Evolutionary conservation across 2,888 invertebrate genomes (phyloP).

Genomic region (Drosophila atroscutellata): DNA sequence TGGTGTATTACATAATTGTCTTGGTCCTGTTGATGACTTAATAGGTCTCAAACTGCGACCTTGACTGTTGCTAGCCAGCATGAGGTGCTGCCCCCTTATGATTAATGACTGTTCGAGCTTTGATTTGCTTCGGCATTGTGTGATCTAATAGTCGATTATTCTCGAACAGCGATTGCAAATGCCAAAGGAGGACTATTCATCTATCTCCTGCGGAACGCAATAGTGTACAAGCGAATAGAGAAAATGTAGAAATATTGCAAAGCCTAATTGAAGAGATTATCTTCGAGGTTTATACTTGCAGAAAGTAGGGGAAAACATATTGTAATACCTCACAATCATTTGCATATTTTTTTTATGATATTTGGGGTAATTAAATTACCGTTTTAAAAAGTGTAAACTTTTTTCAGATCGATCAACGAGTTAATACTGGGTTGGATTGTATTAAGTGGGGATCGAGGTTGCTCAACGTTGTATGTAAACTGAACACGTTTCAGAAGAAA

Average conservation of each 20-base stretch:
- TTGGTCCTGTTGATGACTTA: constrained; percentile 64
- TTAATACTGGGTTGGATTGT: not conserved
- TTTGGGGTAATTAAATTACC: not conserved
- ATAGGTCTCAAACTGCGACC: constrained; percentile 53
- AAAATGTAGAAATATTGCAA: not conserved
- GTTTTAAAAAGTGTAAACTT: no score
- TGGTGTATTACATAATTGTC: constrained; percentile 55
- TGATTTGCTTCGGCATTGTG: constrained; percentile 26
- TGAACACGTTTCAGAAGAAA: no score
- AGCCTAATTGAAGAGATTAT: not conserved
- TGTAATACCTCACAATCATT: not conserved
- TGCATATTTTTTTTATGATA: not conserved
- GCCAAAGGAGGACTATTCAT: not conserved
- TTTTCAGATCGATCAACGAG: not conserved
- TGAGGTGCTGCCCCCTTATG: constrained; percentile 31
- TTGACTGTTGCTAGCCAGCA: constrained; percentile 33
- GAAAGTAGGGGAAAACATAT: not conserved
- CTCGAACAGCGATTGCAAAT: not conserved
- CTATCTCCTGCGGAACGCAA: not conserved
- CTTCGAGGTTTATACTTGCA: not conserved
- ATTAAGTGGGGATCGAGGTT: not conserved
- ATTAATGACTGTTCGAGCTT: constrained; percentile 40
- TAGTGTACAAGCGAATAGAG: not conserved
- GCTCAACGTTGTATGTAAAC: no score
- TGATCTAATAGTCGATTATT: constrained; percentile 25